phyloP scores from a whole-genome alignment of 2,888 invertebrate genomes.

The Andrena trimmerana region DNA sequence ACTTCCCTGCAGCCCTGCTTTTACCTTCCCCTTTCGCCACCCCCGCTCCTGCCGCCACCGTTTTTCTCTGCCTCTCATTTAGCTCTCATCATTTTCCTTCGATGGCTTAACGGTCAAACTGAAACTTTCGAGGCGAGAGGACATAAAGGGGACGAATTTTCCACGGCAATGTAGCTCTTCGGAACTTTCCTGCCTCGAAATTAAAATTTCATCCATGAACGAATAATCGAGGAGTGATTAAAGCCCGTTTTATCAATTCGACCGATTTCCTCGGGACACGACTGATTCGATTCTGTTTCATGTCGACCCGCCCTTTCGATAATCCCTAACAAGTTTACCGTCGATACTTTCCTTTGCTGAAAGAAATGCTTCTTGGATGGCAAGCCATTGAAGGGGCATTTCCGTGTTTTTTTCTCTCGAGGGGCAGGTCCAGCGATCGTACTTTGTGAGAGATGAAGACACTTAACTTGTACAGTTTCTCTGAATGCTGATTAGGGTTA shows the following conservation, averaged over 20 bases:
- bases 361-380: not conserved
- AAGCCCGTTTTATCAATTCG: conserved; percentile 62
- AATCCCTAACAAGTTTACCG: conserved; percentile 10
- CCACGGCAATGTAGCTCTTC: conserved; percentile 62
- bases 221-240: conserved; percentile 71
- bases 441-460: not conserved
- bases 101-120: conserved; percentile 71
- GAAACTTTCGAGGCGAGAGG: conserved; percentile 69
- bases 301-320: not conserved
- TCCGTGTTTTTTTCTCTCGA: not conserved
- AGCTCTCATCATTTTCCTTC: conserved; percentile 44
- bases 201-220: conserved; percentile 74
- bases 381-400: not conserved
- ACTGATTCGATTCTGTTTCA: conserved; percentile 36
- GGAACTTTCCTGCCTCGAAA: conserved; percentile 68
- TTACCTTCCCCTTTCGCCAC: not conserved
- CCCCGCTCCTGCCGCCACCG: not conserved
- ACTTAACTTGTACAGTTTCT: not conserved
- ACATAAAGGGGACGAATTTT: conserved; percentile 69
- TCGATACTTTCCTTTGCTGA: conserved; percentile 3
- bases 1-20: conserved; percentile 46
- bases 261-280: conserved; percentile 27
- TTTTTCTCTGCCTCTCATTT: conserved; percentile 20
- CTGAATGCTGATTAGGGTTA: not conserved
- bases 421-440: not conserved